These are phyloP conservation scores for Myocastor coypus DNA, from an alignment of 2,113 vertebrate species.

Conservation along the genomic window DNA sequence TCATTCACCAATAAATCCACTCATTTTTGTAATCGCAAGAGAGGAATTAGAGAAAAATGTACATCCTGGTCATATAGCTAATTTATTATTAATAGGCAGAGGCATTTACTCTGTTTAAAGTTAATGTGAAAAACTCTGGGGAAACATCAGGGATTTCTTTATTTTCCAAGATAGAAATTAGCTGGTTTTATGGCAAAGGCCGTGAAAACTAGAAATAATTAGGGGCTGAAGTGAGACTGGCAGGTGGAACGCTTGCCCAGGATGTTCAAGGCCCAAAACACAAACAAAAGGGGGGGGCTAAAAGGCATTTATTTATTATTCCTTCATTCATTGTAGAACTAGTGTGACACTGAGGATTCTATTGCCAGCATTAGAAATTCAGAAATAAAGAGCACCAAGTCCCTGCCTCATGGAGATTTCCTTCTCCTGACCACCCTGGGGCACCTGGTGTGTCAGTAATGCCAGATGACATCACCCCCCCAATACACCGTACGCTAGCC, in stretches of 20 bases:
- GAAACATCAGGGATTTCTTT: not conserved
- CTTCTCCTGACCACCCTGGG: not conserved
- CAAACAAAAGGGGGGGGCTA: not conserved
- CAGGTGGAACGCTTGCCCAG: not conserved
- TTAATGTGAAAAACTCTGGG: not conserved
- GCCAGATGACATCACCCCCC: not conserved
- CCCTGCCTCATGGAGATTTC: not conserved
- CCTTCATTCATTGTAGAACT: not conserved
- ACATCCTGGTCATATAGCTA: not conserved
- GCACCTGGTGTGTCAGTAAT: not conserved
- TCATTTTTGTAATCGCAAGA: not conserved
- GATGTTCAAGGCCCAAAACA: not conserved
- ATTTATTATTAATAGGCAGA: slow-evolving; percentile 34
- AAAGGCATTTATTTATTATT: not conserved
- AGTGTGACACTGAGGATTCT: not conserved
- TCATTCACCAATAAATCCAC: not conserved
- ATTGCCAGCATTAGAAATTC: not conserved
- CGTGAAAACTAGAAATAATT: not conserved
- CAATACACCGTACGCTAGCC: too few relatives aligned
- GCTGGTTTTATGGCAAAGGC: not conserved
- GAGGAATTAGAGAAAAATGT: not conserved
- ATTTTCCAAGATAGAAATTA: slow-evolving; percentile 17
- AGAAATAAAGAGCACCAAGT: not conserved
- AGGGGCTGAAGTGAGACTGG: not conserved
- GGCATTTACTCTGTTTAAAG: not conserved